Base-by-base conservation (phyloP, 2,113 vertebrate species). In the Pelecanus crispus region DNA sequence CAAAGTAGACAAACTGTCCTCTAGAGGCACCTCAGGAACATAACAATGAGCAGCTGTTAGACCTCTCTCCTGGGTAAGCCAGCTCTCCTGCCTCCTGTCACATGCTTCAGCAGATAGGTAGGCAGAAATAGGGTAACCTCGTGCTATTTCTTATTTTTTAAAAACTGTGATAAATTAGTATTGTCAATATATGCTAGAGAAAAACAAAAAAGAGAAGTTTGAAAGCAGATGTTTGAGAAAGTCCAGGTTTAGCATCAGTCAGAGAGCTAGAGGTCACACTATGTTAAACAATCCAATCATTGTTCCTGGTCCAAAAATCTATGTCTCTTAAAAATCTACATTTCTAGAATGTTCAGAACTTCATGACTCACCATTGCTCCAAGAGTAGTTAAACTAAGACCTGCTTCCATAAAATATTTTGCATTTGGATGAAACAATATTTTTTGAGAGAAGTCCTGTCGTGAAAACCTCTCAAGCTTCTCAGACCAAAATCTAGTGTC, bases 21-120 rank as follows among this genome's bases (percentile, higher is more conserved):
- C 32, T 34, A 44, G 81, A 85, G 50, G 12, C 24, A 77, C 42
- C 44, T 93, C 62, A 73, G 79, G 71, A 82, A 80, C 5, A 19
- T 13, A 88, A 40, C 18, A 70, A 21, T 22, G 52, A 94, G 59
- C 92, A 92, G 55, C 75, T 88, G 67, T 66, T 67, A 58, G 47
- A 73, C 13, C 40, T 56, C 25, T 90, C 95, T 88, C 75, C 45
- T 77, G 95, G 62, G 71, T 72, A 77, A 90, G 38, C 21, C 15
- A 4, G 36, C 20, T 56, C 40, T 88, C 1, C 1, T 77, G 88
- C 47, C 90, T 92, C 44, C 42, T 68, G 52, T 65, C 49, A 32
- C 34, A 45, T 49, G 62, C 45, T 40, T 59, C 18, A 90, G 40
- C 50, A 95, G 49, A 79, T n/a, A 94, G 45, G 44, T 50, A 83